A percentile compares a stretch with the other conserved stretches of the same genome.
Evolutionary conservation across 2,888 invertebrate species (phyloP).

Genomic region (Spodoptera littoralis): DNA sequence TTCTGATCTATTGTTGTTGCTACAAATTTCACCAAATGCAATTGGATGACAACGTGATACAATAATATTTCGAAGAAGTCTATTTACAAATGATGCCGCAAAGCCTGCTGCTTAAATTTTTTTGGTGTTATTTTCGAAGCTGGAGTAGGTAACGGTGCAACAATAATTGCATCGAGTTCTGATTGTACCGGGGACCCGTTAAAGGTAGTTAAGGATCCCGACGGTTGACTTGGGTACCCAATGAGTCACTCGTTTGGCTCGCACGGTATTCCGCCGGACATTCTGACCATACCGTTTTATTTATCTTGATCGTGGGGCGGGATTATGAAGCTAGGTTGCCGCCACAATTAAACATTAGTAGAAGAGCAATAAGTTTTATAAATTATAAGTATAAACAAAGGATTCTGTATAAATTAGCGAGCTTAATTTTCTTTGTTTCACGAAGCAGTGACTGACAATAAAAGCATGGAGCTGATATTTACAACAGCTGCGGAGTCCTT

Average conservation of each 20-base stretch:
- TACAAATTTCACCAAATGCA: conserved; percentile 49
- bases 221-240: conserved; percentile 62
- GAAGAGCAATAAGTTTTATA: conserved; percentile 53
- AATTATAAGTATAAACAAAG: conserved; percentile 68
- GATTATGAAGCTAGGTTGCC: conserved; percentile 60
- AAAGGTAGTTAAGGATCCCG: conserved; percentile 67
- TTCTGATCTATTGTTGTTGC: conserved; percentile 54
- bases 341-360: conserved; percentile 57
- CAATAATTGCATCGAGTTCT: conserved; percentile 63
- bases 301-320: conserved; percentile 66
- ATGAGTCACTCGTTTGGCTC: conserved; percentile 78
- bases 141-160: conserved; percentile 54
- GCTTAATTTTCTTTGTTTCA: conserved; percentile 84
- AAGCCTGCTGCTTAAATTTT: conserved; percentile 47
- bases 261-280: conserved; percentile 79
- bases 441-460: conserved; percentile 80
- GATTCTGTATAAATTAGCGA: conserved; percentile 66
- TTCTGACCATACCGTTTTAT: conserved; percentile 69
- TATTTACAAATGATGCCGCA: conserved; percentile 61
- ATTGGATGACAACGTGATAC: conserved; percentile 58
- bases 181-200: conserved; percentile 65
- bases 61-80: conserved; percentile 58
- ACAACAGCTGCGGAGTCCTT: conserved; percentile 87
- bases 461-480: conserved; percentile 84
- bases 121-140: conserved; percentile 47